Evolutionary conservation across 2,113 vertebrate species (phyloP), one percentile per base, ranked within the genome.

Genomic region (Sakesphorus luctuosus): DNA sequence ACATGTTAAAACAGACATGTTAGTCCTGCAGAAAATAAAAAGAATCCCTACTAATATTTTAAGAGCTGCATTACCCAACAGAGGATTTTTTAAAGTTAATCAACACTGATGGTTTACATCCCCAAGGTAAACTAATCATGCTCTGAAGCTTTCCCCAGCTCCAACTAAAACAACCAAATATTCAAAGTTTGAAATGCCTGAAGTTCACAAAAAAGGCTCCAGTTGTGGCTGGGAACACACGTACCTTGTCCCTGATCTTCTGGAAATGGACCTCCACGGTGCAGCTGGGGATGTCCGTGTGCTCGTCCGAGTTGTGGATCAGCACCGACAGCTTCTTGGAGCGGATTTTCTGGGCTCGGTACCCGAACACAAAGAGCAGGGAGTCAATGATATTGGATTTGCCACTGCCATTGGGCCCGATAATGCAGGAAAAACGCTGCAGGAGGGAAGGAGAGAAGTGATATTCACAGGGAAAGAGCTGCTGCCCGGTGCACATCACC

Each of bases 371-470:
- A 98, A 99, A 99, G 65, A 99, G 99, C 99, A 99, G 99, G 13
- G 99, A 99, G 97, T 99, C 99, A 91, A 99, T 99, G 96, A 99
- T 98, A 89, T 99, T 99, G 96, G 99, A 99, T 97, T 99, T 99
- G 59, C 99, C 99, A 83, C 99, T 99, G 94, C 99, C 99, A 81
- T 99, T 99, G 59, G 99, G 99, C 56, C 99, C 99, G 96, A 99
- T 99, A 97, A 99, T 99, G 85, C 99, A 99, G 16, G 99, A 99
- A 96, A 99, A 99, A 49, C 99, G 98, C 99, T 99, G 98, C 29
- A 94, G 53, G 83, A 84, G 78, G 93, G 84, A 77, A 89, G 58
- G 90, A 40, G 1, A 4, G 12, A 82, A 80, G 61, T n/a, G 13
- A 92, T 46, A 69, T 21, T 90, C 50, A 66, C 43, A 82, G 76